Percentiles rank a stretch among this genome's conserved stretches.
Evolutionary conservation across 2,888 invertebrate genomes (phyloP).

Genomic region (Sminthurides aquaticus): DNA sequence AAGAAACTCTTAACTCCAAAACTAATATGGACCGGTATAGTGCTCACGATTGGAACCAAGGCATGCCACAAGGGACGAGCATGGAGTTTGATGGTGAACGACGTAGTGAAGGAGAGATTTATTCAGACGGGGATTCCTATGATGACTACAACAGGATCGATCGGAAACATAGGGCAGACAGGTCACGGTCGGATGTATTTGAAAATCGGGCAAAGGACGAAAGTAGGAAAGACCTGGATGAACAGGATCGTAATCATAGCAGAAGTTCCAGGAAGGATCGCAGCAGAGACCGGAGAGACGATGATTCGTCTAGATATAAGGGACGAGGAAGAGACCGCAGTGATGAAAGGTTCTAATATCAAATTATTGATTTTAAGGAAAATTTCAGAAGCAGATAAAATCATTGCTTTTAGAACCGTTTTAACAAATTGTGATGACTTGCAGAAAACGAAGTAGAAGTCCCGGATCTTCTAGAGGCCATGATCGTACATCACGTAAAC

Average conservation of each 20-base stretch:
- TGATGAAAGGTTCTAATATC: constrained; percentile 13
- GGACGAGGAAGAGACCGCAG: constrained; percentile 13
- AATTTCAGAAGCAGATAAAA: no score
- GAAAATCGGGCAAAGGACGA: neutral
- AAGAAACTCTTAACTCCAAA: no score
- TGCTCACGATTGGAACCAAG: neutral
- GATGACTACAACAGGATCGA: neutral
- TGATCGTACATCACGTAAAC: constrained; percentile 28
- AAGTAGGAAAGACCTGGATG: neutral
- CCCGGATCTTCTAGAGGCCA: constrained; percentile 16
- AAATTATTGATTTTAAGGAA: no score
- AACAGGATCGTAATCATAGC: constrained; percentile 1
- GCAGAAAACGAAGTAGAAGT: constrained; percentile 15
- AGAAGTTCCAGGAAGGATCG: constrained; percentile 10
- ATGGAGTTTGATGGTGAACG: neutral
- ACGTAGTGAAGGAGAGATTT: neutral
- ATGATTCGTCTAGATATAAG: neutral
- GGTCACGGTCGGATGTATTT: neutral
- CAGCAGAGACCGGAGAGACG: constrained; percentile 15
- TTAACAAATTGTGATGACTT: no score
- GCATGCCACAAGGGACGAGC: no score
- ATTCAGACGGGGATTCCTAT: neutral
- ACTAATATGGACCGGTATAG: neutral
- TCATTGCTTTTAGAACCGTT: no score
- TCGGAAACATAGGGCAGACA: neutral